Base-by-base conservation (phyloP, 2,113 vertebrate species). In the Rhinolophus ferrumequinum region DNA sequence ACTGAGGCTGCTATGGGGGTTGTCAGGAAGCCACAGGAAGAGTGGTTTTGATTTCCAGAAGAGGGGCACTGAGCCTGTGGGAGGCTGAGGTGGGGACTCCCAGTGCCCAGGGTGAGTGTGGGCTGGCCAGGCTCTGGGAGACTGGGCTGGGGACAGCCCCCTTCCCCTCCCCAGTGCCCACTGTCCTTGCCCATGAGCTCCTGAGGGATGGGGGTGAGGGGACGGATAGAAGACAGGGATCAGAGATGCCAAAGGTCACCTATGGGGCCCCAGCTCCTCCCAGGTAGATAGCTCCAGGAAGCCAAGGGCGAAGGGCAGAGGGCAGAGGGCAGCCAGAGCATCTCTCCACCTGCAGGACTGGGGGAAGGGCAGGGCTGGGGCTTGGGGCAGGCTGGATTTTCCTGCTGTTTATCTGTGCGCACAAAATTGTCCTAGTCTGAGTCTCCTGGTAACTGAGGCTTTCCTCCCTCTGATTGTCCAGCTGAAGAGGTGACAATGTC, bases 231-330 rank as follows among this genome's bases (percentile, higher is more conserved):
- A 67, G 87, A 85, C 70, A 82, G 41, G 60, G 50, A 56, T 75
- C 58, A 75, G 67, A 77, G 35, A 77, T 82, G 82, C 81, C 95
- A 93, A 77, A 97, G 96, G 83, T 91, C 96, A 76, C 54, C 16
- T 0, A 0, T 14, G 35, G 76, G 22, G 73, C 54, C 24, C 75
- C 73, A 35, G 47, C 47, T 64, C 73, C 64, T 95, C 75, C 91
- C 88, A 54, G 87, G 77, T 44, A 93, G 87, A 56, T 8, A 85
- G 80, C 22, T 67, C 28, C 44, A 15, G 70, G 87, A 90, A 77
- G 35, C 47, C 13, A 28, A 80, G 85, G 38, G 22, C 30, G 11
- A 19, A 54, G 87, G 50, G 24, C 24, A 22, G 14, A 75, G 72
- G 60, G 56, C 66, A 62, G 70, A 89, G 75, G 35, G 38, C 35